A percentile compares a stretch with the other conserved stretches of the same genome.
phyloP scores from a whole-genome alignment of 1,140 invertebrate genomes.

The Cydia fagiglandana region DNA sequence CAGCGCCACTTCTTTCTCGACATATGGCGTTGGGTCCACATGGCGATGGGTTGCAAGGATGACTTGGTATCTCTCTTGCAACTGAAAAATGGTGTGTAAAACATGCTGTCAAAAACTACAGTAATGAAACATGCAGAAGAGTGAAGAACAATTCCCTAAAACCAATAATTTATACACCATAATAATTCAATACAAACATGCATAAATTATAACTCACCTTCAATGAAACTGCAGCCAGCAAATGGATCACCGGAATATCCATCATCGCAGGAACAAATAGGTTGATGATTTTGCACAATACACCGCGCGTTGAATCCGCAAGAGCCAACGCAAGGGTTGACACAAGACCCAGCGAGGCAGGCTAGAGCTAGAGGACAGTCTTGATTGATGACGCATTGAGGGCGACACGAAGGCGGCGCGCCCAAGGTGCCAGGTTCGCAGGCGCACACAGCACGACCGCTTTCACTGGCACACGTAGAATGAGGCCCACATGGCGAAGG shows the following conservation, averaged over 20 bases:
- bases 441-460: constrained; percentile 85
- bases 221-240: constrained; percentile 84
- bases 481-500: constrained; percentile 92
- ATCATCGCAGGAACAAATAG: constrained; percentile 87
- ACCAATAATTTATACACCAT: constrained; percentile 35
- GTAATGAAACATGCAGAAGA: constrained; percentile 24
- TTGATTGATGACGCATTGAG: constrained; percentile 88
- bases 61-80: constrained; percentile 68
- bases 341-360: constrained; percentile 88
- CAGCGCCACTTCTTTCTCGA: constrained; percentile 86
- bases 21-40: constrained; percentile 91
- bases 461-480: constrained; percentile 86
- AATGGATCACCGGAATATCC: constrained; percentile 91
- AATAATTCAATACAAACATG: constrained; percentile 42
- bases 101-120: constrained; percentile 43
- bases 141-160: constrained; percentile 18
- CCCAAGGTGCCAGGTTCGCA: constrained; percentile 90
- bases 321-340: constrained; percentile 89
- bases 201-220: constrained; percentile 79
- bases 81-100: constrained; percentile 71
- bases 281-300: constrained; percentile 86
- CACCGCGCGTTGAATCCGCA: constrained; percentile 92
- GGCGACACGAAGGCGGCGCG: constrained; percentile 88
- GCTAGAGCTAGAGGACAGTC: constrained; percentile 88
- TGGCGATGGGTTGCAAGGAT: constrained; percentile 90